Conservation (phyloP, 2,113 vertebrate genomes). For the Hystrix cristata region DNA sequence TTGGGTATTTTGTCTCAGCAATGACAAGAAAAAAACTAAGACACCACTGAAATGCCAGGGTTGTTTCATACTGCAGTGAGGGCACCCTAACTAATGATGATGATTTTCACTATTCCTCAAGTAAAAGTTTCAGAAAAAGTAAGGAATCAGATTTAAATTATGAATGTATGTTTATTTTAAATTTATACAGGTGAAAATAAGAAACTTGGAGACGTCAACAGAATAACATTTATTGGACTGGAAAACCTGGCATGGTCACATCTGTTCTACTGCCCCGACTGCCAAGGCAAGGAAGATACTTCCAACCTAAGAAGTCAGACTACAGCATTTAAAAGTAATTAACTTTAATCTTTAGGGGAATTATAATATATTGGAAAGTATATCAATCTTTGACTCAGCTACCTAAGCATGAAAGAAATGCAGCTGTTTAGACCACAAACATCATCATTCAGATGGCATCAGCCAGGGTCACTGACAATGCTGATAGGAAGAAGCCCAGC, state of each 20-base stretch:
- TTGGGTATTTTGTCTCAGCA: neutral
- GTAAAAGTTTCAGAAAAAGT: conserved; percentile 1
- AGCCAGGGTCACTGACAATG: neutral
- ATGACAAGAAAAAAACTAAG: neutral
- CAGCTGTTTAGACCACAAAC: neutral
- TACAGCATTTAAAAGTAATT: neutral
- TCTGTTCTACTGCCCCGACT: neutral
- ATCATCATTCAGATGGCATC: neutral
- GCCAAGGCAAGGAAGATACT: neutral
- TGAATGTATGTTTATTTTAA: neutral
- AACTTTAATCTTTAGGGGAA: neutral
- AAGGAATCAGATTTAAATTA: neutral
- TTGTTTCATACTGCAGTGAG: neutral
- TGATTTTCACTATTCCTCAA: neutral
- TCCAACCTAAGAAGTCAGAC: neutral
- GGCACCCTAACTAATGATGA: neutral
- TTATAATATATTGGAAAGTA: neutral
- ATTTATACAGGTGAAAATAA: conserved; percentile 32
- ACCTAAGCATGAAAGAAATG: neutral
- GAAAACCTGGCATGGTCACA: neutral
- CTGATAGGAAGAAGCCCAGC: fast-evolving
- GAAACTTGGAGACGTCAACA: neutral
- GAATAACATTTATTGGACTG: neutral
- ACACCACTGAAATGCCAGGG: neutral
- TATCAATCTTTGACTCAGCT: neutral